Percentiles rank a stretch among this genome's conserved stretches.
phyloP scores from a whole-genome alignment of 2,797 vertebrate species.

The Anomalospiza imberbis region DNA sequence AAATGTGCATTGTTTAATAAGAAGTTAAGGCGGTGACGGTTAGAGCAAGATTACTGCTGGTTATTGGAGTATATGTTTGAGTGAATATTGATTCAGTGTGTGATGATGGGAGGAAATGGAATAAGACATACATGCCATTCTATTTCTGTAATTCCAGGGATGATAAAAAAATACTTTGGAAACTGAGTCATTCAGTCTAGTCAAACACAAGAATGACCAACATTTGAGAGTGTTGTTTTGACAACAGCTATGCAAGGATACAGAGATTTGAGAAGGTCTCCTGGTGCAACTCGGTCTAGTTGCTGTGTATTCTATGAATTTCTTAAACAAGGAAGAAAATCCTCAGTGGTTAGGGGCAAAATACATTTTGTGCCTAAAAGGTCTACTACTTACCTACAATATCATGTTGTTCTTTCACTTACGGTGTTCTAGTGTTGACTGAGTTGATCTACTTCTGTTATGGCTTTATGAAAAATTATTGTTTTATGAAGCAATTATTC shows the following conservation, averaged over 20 bases:
- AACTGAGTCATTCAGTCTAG: background rate
- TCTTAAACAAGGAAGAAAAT: background rate
- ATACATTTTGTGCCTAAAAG: background rate
- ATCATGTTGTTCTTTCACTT: background rate
- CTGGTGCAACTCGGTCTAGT: background rate
- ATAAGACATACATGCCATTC: background rate
- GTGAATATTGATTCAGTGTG: background rate
- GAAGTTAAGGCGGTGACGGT: background rate
- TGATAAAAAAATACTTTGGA: background rate
- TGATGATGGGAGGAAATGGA: background rate
- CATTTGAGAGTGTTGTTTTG: background rate
- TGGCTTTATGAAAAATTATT: background rate
- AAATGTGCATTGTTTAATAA: background rate
- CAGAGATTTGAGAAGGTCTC: background rate
- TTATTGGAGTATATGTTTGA: background rate
- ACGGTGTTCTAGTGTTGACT: background rate
- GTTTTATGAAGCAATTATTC: background rate
- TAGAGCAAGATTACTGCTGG: background rate
- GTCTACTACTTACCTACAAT: background rate
- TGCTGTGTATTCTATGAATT: background rate
- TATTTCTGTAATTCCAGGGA: background rate
- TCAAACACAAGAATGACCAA: background rate
- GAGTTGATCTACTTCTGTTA: background rate
- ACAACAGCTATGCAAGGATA: background rate
- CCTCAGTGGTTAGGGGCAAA: background rate